Conservation (phyloP, 2,888 invertebrate species). For the Trypoxylon attenuatum region DNA sequence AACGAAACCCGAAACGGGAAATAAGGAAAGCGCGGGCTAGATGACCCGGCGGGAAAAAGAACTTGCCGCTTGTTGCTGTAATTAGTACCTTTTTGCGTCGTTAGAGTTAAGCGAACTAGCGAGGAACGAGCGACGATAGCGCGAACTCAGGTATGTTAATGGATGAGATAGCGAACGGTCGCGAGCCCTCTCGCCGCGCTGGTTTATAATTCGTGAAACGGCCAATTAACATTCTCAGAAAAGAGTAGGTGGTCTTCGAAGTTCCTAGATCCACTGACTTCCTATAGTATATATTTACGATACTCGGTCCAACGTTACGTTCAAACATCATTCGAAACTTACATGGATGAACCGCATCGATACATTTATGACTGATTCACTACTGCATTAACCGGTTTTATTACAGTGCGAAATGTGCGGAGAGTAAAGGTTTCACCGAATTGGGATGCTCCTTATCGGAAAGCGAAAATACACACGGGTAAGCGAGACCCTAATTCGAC, state of each 20-base stretch:
- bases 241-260: conserved; percentile 48
- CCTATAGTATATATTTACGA: no score
- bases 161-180: conserved; percentile 56
- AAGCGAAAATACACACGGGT: no score
- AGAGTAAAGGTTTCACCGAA: not conserved
- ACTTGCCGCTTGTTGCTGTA: conserved; percentile 27
- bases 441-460: not conserved
- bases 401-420: not conserved
- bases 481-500: no score
- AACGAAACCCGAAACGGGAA: conserved; percentile 37
- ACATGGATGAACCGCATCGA: no score
- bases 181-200: conserved; percentile 16
- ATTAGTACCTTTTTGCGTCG: conserved; percentile 53
- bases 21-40: conserved; percentile 45
- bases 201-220: conserved; percentile 66
- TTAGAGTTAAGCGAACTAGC: conserved; percentile 38
- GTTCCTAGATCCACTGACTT: not conserved
- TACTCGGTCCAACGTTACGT: not conserved
- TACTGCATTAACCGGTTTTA: not conserved
- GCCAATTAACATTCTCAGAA: conserved; percentile 68
- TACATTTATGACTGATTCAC: not conserved
- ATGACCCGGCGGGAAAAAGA: conserved; percentile 11
- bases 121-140: conserved; percentile 37
- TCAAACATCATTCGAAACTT: conserved; percentile 19
- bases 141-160: conserved; percentile 62